Percentiles rank a stretch among this genome's conserved stretches.
phyloP scores from a whole-genome alignment of 2,797 vertebrate genomes.

The Gallinago stenura region DNA sequence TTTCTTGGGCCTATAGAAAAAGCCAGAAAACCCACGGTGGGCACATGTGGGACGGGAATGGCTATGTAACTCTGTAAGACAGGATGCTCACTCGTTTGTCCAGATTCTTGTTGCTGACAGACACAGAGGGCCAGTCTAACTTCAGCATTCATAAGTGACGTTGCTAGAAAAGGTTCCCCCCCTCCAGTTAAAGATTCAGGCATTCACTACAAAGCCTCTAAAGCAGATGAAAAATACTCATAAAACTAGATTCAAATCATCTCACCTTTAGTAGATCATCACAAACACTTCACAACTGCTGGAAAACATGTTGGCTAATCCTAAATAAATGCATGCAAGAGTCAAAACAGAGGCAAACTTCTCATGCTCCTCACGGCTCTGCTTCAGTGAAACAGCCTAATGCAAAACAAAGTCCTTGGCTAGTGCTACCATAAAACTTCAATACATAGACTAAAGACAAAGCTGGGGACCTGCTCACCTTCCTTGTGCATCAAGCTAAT shows the following conservation, averaged over 20 bases:
- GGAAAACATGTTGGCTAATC: background rate
- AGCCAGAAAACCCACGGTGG: background rate
- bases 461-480: background rate
- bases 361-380: background rate
- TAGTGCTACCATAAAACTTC: background rate
- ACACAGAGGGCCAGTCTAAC: background rate
- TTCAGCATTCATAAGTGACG: background rate
- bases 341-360: background rate
- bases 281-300: background rate
- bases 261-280: background rate
- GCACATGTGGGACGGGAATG: accelerated
- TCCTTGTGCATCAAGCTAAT: background rate
- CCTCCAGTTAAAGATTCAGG: background rate
- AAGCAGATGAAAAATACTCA: background rate
- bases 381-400: background rate
- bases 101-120: background rate
- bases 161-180: background rate
- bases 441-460: background rate
- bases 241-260: background rate
- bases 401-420: background rate
- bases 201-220: background rate
- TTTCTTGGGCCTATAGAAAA: background rate
- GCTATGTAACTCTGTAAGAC: background rate
- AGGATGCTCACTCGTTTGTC: background rate
- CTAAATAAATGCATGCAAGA: background rate